These are phyloP conservation scores for Willowsia nigromaculata DNA, from an alignment of 2,888 invertebrate genomes.

Conservation along the genomic window DNA sequence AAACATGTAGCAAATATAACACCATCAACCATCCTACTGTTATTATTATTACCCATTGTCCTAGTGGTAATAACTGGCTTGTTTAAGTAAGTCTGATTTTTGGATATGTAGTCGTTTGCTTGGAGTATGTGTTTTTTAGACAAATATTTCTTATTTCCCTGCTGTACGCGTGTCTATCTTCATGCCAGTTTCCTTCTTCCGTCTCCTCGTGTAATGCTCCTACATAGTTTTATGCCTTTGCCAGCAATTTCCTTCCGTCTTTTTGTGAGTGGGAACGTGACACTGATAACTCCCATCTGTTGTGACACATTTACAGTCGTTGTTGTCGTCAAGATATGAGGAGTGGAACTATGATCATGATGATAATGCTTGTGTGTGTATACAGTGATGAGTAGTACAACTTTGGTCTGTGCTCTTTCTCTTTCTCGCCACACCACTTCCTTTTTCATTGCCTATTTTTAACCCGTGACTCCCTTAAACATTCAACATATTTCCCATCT, in stretches of 20 bases:
- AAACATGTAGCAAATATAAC: neutral
- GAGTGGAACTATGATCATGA: neutral
- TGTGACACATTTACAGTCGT: constrained; percentile 72
- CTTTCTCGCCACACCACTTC: constrained; percentile 3
- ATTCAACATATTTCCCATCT: neutral
- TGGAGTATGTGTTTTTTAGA: neutral
- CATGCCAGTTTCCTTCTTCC: constrained; percentile 22
- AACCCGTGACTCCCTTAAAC: neutral
- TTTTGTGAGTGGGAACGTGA: constrained; percentile 1
- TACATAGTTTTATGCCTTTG: neutral
- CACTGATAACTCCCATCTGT: constrained; percentile 77
- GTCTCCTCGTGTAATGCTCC: neutral
- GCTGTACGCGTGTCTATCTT: constrained; percentile 23
- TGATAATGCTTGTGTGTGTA: neutral
- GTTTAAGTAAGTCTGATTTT: neutral
- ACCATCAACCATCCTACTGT: neutral
- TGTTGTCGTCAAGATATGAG: constrained; percentile 26
- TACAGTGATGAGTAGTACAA: neutral
- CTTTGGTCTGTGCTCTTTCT: no score
- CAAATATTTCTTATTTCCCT: neutral
- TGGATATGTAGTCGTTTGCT: neutral
- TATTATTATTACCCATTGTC: neutral
- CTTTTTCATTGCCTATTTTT: constrained; percentile 35
- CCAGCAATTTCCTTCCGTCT: constrained; percentile 6
- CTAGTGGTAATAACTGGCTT: neutral